These are phyloP conservation scores for Adrianichthys oophorus DNA, from an alignment of 2,797 vertebrate species.

Conservation along the genomic window DNA sequence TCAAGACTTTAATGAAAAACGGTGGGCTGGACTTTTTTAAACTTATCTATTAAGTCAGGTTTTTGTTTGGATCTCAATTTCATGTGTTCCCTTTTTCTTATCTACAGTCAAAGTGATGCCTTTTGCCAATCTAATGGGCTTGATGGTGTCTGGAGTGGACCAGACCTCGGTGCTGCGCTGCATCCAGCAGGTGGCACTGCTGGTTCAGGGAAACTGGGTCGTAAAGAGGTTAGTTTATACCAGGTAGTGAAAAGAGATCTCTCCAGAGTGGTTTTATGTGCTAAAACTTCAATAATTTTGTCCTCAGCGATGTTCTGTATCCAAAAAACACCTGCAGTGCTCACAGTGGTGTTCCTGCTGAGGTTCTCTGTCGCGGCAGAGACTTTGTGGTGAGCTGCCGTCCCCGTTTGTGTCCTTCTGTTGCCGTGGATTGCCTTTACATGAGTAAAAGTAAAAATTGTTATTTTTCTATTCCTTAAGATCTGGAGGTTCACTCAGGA, in stretches of 20 bases:
- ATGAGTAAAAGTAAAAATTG: neutral
- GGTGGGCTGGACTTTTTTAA: conserved; percentile 69
- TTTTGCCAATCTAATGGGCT: conserved; percentile 95
- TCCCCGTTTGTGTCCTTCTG: neutral
- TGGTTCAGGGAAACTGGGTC: conserved; percentile 98
- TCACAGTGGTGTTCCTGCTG: conserved; percentile 93
- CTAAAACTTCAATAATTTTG: neutral
- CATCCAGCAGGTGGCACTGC: conserved; percentile 98
- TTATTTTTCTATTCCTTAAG: conserved; percentile 62
- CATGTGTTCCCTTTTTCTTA: neutral
- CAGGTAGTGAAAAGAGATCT: neutral
- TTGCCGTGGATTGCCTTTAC: too few relatives aligned
- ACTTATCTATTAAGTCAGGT: too few relatives aligned
- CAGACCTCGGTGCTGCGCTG: conserved; percentile 90
- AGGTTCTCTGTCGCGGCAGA: conserved; percentile 93
- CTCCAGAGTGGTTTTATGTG: neutral
- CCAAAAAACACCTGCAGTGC: conserved; percentile 95
- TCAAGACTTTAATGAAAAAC: conserved; percentile 97
- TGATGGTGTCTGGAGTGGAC: conserved; percentile 89
- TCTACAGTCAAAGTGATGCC: conserved; percentile 93
- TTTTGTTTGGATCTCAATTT: neutral
- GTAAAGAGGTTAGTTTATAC: conserved; percentile 87
- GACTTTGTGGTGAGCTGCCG: conserved; percentile 90
- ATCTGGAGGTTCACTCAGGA: conserved; percentile 98
- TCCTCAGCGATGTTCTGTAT: conserved; percentile 91